Percentiles rank a stretch among this genome's conserved stretches.
Evolutionary conservation across 2,888 invertebrate genomes (phyloP).

Genomic region (Hoplodrina ambigua): DNA sequence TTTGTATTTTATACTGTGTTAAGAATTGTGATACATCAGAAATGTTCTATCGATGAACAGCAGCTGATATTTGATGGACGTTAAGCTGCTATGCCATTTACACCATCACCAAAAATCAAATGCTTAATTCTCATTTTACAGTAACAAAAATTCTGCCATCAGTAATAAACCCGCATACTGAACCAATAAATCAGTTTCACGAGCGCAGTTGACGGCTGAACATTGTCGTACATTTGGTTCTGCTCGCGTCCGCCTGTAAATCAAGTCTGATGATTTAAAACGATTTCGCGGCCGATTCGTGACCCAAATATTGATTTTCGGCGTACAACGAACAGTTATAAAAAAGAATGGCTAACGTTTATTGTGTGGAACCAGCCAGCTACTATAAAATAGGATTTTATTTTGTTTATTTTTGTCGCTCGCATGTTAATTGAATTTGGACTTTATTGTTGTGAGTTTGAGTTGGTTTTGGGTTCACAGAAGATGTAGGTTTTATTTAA

Average conservation of each 20-base stretch:
- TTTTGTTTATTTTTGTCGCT: slow-evolving; percentile 51
- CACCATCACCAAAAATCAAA: not conserved
- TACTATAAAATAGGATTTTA: slow-evolving; percentile 59
- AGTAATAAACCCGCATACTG: slow-evolving; percentile 1
- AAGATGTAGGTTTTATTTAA: slow-evolving; percentile 38
- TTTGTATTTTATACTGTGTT: no score
- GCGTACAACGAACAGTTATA: slow-evolving; percentile 50
- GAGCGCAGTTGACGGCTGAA: not conserved
- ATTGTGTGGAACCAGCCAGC: slow-evolving; percentile 40
- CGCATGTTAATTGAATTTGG: slow-evolving; percentile 38
- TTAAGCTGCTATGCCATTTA: not conserved
- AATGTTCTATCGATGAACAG: no score
- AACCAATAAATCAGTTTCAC: slow-evolving; percentile 9
- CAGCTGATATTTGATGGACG: no score
- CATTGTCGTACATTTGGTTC: slow-evolving; percentile 5
- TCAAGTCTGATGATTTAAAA: slow-evolving; percentile 51
- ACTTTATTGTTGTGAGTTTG: slow-evolving; percentile 34
- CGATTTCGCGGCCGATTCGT: slow-evolving; percentile 59
- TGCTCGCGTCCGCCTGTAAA: slow-evolving; percentile 33
- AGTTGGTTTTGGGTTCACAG: slow-evolving; percentile 35
- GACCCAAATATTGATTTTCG: slow-evolving; percentile 68
- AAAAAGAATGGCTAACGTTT: slow-evolving; percentile 35
- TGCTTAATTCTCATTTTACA: not conserved
- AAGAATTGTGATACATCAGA: no score
- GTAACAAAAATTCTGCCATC: not conserved